These are phyloP conservation scores for Lordiphosa andalusiaca DNA, from an alignment of 2,888 invertebrate genomes.

Conservation along the genomic window DNA sequence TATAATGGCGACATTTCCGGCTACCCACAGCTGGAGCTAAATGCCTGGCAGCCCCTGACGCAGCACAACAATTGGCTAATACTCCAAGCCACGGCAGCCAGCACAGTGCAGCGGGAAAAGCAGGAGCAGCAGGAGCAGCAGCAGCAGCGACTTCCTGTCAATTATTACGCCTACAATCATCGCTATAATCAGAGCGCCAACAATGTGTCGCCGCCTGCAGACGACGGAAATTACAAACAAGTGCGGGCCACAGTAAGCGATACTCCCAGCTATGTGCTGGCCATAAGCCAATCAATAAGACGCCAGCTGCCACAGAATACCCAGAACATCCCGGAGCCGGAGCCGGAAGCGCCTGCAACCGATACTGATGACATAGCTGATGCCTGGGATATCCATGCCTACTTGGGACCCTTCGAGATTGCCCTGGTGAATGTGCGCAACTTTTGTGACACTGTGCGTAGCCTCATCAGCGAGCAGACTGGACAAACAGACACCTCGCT, in stretches of 20 bases:
- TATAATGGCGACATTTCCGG: slow-evolving; percentile 54
- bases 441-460: slow-evolving; percentile 63
- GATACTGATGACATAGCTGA: slow-evolving; percentile 13
- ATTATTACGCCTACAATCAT: slow-evolving; percentile 72
- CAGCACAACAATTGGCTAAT: slow-evolving; percentile 69
- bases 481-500: slow-evolving; percentile 1
- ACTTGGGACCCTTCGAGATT: slow-evolving; percentile 52
- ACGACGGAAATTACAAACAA: slow-evolving; percentile 70
- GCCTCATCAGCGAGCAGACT: slow-evolving; percentile 50
- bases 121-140: slow-evolving; percentile 17
- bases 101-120: slow-evolving; percentile 28
- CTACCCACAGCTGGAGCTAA: slow-evolving; percentile 46
- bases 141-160: slow-evolving; percentile 57
- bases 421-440: slow-evolving; percentile 56
- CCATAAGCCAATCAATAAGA: slow-evolving; percentile 52
- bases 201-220: neutral
- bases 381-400: slow-evolving; percentile 33
- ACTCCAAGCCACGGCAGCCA: slow-evolving; percentile 62
- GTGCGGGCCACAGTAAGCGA: slow-evolving; percentile 33
- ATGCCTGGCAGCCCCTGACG: slow-evolving; percentile 64
- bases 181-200: slow-evolving; percentile 47
- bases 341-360: slow-evolving; percentile 43
- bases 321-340: slow-evolving; percentile 29
- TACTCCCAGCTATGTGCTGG: slow-evolving; percentile 53
- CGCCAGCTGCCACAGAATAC: slow-evolving; percentile 36